Evolutionary conservation across 1,140 invertebrate genomes (phyloP), one percentile per base, ranked within the genome.

Genomic region (Palaemon carinicauda): DNA sequence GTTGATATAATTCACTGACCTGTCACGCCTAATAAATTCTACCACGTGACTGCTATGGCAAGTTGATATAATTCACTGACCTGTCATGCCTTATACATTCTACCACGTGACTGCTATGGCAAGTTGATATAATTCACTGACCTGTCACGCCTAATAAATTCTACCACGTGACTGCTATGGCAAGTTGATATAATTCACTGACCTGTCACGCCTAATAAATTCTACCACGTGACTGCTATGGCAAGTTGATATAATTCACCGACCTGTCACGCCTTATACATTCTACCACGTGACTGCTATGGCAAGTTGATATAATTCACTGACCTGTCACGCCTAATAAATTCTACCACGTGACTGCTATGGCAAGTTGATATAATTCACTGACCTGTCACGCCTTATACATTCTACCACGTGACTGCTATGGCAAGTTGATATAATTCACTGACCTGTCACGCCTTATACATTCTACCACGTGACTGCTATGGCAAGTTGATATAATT

Each of bases 281-380:
- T 93, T 99, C 98, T 14, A 99, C 97, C 91, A 98, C 97, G 93
- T 99, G 98, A 85, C 98, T 98, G 80, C 96, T 96, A 94, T 99
- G 98, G 93, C 98, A 99, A 89, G 97, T 98, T 98, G 91, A 99
- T 99, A 93, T 98, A 99, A 93, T 99, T 99, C 69, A 98, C 97
- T 93, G 92, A 98, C 97, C 98, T 96, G 93, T 99, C 98, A 93
- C 99, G 98, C 91, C 98, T 94, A 91, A 99, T 99, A 91, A 99
- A 99, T 93, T 99, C 98, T 14, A 99, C 97, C 91, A 98, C 97
- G 93, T 99, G 98, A 85, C 98, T 98, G 80, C 96, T 96, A 94
- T 99, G 98, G 93, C 98, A 99, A 89, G 97, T 98, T 98, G 91
- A 99, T 99, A 93, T 98, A 99, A 93, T 99, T 99, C 69, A 98